phyloP scores from a whole-genome alignment of 2,113 vertebrate genomes.

The Hemicordylus capensis region DNA sequence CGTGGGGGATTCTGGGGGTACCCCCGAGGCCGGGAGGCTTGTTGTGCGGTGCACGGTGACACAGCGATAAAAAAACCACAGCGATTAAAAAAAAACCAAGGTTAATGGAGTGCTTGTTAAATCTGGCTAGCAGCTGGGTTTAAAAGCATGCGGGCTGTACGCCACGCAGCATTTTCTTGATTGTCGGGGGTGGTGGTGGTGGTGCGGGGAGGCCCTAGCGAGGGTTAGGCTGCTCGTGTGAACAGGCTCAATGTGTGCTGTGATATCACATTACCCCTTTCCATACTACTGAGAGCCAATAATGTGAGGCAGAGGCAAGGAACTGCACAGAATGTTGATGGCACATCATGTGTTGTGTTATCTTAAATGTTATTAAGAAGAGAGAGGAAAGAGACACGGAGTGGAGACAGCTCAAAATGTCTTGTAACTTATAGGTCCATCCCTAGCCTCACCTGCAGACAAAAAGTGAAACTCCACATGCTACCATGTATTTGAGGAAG shows the following conservation, averaged over 20 bases:
- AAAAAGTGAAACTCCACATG: neutral
- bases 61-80: no score
- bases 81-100: no score
- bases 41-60: no score
- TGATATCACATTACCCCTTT: neutral
- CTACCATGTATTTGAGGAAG: neutral
- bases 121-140: no score
- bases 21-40: no score
- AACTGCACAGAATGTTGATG: neutral
- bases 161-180: no score
- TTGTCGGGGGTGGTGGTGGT: no score
- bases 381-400: neutral
- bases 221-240: no score
- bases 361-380: neutral
- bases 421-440: neutral
- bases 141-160: no score
- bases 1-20: no score
- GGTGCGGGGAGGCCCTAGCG: no score
- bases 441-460: neutral
- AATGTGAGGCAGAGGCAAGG: neutral
- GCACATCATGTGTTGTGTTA: neutral
- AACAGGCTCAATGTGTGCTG: neutral
- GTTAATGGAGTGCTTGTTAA: no score
- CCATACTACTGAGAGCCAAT: neutral
- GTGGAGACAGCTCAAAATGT: neutral